Evolutionary conservation across 2,797 vertebrate species (phyloP).

Genomic region (Acanthiza pusilla): DNA sequence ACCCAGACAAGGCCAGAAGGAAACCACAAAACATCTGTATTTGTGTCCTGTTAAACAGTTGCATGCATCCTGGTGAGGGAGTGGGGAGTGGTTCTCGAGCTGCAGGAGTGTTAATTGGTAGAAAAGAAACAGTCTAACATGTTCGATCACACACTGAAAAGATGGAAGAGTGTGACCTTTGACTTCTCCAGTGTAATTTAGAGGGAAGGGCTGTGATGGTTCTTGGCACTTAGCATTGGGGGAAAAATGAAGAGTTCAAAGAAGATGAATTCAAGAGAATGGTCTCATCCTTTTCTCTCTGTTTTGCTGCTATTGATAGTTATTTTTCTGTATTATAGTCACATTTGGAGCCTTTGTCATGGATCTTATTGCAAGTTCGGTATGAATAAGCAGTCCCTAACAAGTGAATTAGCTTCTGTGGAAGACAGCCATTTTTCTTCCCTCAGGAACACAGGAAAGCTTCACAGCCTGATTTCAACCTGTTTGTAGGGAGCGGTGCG

Average conservation of each 20-base stretch:
- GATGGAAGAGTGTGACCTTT: neutral
- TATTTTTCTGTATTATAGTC: neutral
- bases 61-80: neutral
- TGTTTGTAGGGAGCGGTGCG: neutral
- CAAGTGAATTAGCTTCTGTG: neutral
- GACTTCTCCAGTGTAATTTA: neutral
- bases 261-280: neutral
- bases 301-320: neutral
- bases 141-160: neutral
- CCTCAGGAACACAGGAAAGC: neutral
- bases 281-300: neutral
- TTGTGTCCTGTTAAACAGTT: accelerated
- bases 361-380: neutral
- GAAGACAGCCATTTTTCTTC: neutral
- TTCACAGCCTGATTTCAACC: neutral
- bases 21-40: neutral
- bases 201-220: neutral
- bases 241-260: neutral
- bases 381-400: neutral
- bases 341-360: neutral
- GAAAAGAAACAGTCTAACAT: neutral
- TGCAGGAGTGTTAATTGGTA: neutral
- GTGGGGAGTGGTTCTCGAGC: neutral
- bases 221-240: neutral
- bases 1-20: neutral